Conservation (phyloP, 2,888 invertebrate genomes). For the Crematogaster levior region DNA sequence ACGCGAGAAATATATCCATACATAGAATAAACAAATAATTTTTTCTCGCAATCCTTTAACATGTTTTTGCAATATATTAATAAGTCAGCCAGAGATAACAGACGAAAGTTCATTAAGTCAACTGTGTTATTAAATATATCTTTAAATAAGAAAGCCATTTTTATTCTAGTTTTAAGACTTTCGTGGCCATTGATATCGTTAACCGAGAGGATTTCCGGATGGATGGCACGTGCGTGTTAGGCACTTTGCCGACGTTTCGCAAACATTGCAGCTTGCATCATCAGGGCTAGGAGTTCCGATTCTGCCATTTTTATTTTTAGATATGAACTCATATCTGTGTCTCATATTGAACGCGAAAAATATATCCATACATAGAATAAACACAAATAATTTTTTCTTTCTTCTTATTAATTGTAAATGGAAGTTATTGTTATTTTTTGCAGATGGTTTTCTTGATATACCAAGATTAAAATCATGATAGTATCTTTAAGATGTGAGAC, state of each 20-base stretch:
- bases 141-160: neutral
- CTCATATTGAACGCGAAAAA: neutral
- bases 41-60: neutral
- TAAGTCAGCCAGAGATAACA: constrained; percentile 16
- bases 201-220: too few relatives aligned
- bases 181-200: too few relatives aligned
- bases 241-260: too few relatives aligned
- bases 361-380: neutral
- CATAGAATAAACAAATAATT: neutral
- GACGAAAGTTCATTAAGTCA: constrained; percentile 14
- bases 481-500: neutral
- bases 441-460: neutral
- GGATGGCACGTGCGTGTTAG: too few relatives aligned
- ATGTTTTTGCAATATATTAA: constrained; percentile 18
- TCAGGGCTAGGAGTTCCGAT: too few relatives aligned
- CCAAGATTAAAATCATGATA: constrained; percentile 5
- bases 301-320: neutral
- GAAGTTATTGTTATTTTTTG: neutral
- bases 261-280: too few relatives aligned
- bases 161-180: too few relatives aligned
- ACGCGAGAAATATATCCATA: neutral
- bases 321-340: neutral
- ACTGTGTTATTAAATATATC: neutral
- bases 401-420: neutral
- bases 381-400: neutral